Evolutionary conservation across 2,113 vertebrate species (phyloP), one percentile per base, ranked within the genome.

Genomic region (Mola mola): DNA sequence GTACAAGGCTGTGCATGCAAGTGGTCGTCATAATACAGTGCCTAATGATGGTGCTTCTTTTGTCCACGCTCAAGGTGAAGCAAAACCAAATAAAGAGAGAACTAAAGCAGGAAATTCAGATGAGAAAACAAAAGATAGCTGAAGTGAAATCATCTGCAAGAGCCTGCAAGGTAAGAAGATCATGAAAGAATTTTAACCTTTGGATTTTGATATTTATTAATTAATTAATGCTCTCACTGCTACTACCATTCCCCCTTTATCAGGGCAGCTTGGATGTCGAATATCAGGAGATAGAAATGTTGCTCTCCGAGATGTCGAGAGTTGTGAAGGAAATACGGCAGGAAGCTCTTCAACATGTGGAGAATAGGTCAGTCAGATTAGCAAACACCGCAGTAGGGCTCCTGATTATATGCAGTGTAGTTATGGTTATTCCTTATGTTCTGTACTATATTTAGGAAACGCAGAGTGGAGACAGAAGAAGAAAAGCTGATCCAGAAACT

Each of bases 231-330:
- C 20, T 1, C 15, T 38, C 0, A 3, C 0, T 5, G 1, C 53
- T n/a, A 1, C 0, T 8, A n/a, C n/a, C n/a, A n/a, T n/a, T n/a
- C n/a, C n/a, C n/a, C n/a, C 2, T 9, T 41, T 57, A n/a, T 48
- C 51, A 91, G 90, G 42, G n/a, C 10, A 28, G 13, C 41, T 61
- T 91, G 64, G 68, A 89, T 1, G 13, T 29, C 1, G 85, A 90
- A 48, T 67, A 68, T 53, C 28, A 63, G 56, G 56, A 89, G 58
- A 78, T 91, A n/a, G 42, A 82, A 43, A 2, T 5, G 1, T 79
- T 79, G 6, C 90, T 91, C 57, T 43, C 21, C 3, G 51, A 56
- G 17, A 70, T 87, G 67, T 66, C 38, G 17, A 58, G 5, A 20
- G 51, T 10, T 0, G 68, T 90, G 50, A 46, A 75, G 53, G 75